Evolutionary conservation across 2,888 invertebrate genomes (phyloP).

Genomic region (Sarcophaga variegata): DNA sequence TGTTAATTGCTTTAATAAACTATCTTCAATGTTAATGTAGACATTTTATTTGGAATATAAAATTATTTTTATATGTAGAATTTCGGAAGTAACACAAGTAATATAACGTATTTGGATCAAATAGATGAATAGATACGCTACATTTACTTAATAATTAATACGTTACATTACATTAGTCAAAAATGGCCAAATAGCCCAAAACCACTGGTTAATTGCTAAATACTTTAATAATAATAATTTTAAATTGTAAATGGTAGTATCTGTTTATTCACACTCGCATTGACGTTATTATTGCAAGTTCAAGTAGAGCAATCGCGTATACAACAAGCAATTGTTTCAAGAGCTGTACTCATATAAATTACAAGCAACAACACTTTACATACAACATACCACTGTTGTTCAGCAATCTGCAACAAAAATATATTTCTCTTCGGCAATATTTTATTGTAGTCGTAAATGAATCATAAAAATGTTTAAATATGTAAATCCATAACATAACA

Average conservation of each 20-base stretch:
- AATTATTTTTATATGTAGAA: no score
- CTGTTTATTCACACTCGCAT: no score
- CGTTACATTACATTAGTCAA: no score
- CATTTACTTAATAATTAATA: no score
- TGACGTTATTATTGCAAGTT: no score
- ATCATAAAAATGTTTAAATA: slow-evolving; percentile 35
- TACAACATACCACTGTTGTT: background rate
- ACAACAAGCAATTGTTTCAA: background rate
- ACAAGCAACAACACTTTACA: background rate
- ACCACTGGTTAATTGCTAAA: background rate
- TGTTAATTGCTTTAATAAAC: slow-evolving; percentile 17
- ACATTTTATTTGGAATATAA: no score
- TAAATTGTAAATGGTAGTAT: background rate
- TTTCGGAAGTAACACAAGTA: no score
- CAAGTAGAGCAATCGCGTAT: no score
- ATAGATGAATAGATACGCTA: no score
- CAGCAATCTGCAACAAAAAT: slow-evolving; percentile 7
- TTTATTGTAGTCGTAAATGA: background rate
- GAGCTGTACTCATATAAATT: background rate
- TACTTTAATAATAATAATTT: background rate
- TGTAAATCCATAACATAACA: slow-evolving; percentile 34
- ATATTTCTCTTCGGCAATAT: background rate
- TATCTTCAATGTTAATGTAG: slow-evolving; percentile 7
- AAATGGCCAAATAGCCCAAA: no score
- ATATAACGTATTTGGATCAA: no score